Percentiles rank a stretch among this genome's conserved stretches.
Evolutionary conservation across 2,113 vertebrate genomes (phyloP).

Genomic region (Cariama cristata): DNA sequence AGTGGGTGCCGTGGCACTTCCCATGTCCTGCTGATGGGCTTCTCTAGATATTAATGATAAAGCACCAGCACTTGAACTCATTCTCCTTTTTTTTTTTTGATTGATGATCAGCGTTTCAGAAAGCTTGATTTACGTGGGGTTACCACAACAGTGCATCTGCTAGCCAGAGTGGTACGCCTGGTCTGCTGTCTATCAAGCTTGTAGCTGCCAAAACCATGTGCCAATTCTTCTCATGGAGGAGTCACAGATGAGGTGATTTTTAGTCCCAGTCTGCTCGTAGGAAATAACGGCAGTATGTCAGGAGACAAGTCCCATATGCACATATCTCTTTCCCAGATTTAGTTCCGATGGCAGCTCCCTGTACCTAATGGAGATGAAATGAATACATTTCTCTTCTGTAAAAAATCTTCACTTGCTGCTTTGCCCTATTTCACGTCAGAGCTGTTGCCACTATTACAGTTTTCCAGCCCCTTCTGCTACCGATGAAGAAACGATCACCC

Average conservation of each 20-base stretch:
- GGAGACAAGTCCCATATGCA: neutral
- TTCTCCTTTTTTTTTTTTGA: neutral
- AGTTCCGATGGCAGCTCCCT: neutral
- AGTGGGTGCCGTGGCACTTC: neutral
- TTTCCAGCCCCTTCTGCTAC: neutral
- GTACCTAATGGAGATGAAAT: neutral
- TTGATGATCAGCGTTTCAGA: rapidly evolving
- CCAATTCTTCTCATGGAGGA: constrained; percentile 27
- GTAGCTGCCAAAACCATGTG: constrained; percentile 46
- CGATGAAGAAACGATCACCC: rapidly evolving
- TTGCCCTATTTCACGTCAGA: neutral
- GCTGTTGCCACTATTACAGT: neutral
- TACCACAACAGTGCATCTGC: neutral
- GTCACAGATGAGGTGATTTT: neutral
- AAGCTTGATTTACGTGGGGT: neutral
- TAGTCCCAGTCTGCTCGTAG: neutral
- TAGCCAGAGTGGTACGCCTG: neutral
- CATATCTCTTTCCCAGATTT: neutral
- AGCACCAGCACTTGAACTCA: constrained; percentile 49
- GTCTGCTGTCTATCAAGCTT: neutral
- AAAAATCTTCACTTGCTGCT: neutral
- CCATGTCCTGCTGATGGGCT: neutral
- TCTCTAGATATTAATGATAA: neutral
- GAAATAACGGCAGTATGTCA: neutral
- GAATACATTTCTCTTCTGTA: neutral